Base-by-base conservation (phyloP, 2,888 invertebrate genomes). In the Orthosia gracilis region DNA sequence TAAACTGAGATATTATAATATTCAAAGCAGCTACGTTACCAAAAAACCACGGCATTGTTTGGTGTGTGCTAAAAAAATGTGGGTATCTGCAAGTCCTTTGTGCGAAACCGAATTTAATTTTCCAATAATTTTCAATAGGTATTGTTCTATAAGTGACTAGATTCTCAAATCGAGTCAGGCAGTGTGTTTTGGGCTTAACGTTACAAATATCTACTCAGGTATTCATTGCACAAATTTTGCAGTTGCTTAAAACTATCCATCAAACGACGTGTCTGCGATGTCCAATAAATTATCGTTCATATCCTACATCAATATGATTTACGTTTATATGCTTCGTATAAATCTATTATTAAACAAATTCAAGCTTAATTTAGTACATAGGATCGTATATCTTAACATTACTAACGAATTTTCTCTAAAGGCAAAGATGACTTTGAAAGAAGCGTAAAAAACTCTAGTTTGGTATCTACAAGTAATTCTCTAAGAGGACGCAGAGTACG, bases 401-500 rank as follows among this genome's bases (percentile, higher is more conserved):
- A 15, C 50, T 82, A 55, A 66, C 45, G 61, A 80, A 70, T 80
- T 40, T 58, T 74, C 40, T 49, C 55, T 69, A 67, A 80, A 58
- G 66, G 63, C 52, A 57, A 5, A 23, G 73, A 55, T 65, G 63
- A 50, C 21, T 78, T 21, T n/a, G 11, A 69, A 73, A 65, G 40
- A 26, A 9, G 54, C 50, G 67, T 58, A 70, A 17, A 58, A 65
- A 68, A 76, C 45, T 57, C 64, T 68, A 70, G 66, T 82, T 80
- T 12, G 31, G n/a, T 21, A 58, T 17, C 73, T 58, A 72, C 76
- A 50, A 66, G 66, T 74, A 84, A 84, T 81, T 65, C 75, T 47
- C 73, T 63, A 74, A 77, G 83, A 86, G 82, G 85, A 85, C 82
- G 59, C 82, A 63, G 73, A 74, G 47, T 88, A 93, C 94, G 95